Base-by-base conservation (phyloP, 2,888 invertebrate species). In the Apamea anceps region DNA sequence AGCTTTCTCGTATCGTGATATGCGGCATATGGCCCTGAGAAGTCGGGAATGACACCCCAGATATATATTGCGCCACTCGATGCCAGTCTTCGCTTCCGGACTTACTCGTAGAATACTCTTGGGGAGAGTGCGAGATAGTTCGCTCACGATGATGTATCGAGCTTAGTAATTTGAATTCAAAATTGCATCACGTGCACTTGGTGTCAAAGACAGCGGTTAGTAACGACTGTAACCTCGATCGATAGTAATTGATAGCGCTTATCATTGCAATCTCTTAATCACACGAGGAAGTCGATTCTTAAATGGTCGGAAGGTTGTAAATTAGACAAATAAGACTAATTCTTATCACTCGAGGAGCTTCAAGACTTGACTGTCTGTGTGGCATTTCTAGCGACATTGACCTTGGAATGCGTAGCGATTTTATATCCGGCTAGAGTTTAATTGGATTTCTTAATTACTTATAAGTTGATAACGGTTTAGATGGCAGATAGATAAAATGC, bases 361-460 rank as follows among this genome's bases (percentile, higher is more conserved):
- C 63, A 62, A 65, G 25, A 65, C 51, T 6, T 70, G 60, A 6
- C 45, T 37, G 18, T 25, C n/a, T 57, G n/a, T n/a, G n/a, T n/a
- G 42, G n/a, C 54, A 70, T 74, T 73, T 77, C 62, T 77, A 63
- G 15, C 45, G 28, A 71, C 57, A 37, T 60, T 65, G 71, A 74
- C 78, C 78, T 72, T 63, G 42, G 2, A 51, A 70, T 85, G 57
- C 28, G 32, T 70, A 60, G 15, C 10, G 37, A 63, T 67, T 80
- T 82, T 74, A 68, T 74, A 74, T 82, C 82, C 82, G 82, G 74
- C 63, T 60, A 60, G 25, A 60, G 32, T 73, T 57, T 68, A 73
- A 84, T 74, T 85, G 25, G 18, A 13, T 60, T 84, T 80, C 0
- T 28, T 62, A 84, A 80, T 74, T 74, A 60, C 28, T 8, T 7